These are phyloP conservation scores for Papilio polytes DNA, from an alignment of 1,140 invertebrate genomes.

Conservation along the genomic window DNA sequence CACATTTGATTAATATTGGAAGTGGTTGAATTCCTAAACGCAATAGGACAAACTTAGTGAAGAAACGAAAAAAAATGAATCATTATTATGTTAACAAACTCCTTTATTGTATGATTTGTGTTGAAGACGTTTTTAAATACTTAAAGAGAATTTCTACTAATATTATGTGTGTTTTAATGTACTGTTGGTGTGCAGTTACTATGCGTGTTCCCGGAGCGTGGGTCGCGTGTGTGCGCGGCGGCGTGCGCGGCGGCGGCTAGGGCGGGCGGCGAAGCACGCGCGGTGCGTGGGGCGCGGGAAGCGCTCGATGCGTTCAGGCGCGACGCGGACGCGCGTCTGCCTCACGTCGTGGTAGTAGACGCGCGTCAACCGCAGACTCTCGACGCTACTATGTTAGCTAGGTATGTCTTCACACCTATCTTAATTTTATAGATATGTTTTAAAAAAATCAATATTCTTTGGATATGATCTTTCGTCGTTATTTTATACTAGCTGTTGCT, in stretches of 20 bases:
- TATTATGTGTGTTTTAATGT: background rate
- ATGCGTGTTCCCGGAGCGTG: conserved; percentile 78
- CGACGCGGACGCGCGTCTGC: conserved; percentile 63
- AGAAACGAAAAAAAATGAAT: no score
- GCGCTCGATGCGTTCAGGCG: conserved; percentile 71
- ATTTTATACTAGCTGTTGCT: no score
- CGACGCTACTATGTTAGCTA: conserved; percentile 65
- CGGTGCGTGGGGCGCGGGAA: conserved; percentile 64
- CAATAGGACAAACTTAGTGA: no score
- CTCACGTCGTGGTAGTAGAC: conserved; percentile 73
- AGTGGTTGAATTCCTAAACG: no score
- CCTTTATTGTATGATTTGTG: background rate
- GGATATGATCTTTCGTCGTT: no score
- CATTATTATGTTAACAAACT: no score
- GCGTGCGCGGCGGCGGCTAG: conserved; percentile 69
- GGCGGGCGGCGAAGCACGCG: conserved; percentile 68
- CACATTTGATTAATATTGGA: no score
- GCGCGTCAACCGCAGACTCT: conserved; percentile 71
- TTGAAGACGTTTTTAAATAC: background rate
- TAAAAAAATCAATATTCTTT: no score
- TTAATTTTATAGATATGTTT: no score
- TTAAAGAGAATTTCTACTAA: background rate
- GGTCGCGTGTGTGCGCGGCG: conserved; percentile 71
- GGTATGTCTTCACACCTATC: conserved; percentile 48
- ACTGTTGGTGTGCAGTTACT: conserved; percentile 58